Evolutionary conservation across 2,888 invertebrate genomes (phyloP).

Genomic region (Nezara viridula): DNA sequence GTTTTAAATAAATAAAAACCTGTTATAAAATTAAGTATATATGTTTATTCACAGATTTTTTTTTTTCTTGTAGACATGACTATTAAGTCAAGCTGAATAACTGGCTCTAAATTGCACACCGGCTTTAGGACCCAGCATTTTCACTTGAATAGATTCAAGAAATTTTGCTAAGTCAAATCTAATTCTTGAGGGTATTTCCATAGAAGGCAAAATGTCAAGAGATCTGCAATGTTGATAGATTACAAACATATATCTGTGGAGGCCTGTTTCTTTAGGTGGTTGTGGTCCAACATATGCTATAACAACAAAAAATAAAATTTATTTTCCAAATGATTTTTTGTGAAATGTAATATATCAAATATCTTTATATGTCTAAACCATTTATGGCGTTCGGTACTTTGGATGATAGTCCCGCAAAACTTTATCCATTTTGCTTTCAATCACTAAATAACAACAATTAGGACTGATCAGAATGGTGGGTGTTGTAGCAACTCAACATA

Average conservation of each 20-base stretch:
- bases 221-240: constrained; percentile 67
- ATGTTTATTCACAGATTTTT: not conserved
- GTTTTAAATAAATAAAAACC: not conserved
- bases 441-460: no score
- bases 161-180: constrained; percentile 27
- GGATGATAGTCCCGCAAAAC: no score
- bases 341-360: no score
- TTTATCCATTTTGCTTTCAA: no score
- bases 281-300: constrained; percentile 71
- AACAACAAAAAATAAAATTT: constrained; percentile 52
- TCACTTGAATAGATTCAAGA: not conserved
- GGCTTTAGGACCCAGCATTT: constrained; percentile 36
- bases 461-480: no score
- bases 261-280: constrained; percentile 71
- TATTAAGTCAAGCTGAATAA: not conserved
- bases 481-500: no score
- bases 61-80: not conserved
- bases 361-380: no score
- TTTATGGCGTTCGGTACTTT: no score
- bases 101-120: constrained; percentile 50
- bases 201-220: not conserved
- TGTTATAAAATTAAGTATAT: not conserved
- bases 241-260: constrained; percentile 71
- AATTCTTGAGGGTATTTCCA: not conserved
- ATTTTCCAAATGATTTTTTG: no score